Evolutionary conservation across 2,888 invertebrate genomes (phyloP).

Genomic region (Smittia aterrima): DNA sequence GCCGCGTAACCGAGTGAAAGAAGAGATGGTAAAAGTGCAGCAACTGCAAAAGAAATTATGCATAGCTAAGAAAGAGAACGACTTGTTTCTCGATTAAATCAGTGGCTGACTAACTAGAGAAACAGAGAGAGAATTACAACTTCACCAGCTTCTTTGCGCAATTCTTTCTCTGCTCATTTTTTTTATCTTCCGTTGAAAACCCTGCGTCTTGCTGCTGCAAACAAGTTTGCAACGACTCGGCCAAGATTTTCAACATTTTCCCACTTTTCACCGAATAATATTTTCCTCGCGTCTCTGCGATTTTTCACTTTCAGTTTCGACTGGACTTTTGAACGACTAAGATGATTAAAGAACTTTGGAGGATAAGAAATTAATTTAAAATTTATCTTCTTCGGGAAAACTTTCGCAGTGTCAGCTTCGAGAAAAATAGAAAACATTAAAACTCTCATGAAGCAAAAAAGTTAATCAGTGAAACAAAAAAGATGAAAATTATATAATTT

Average conservation of each 20-base stretch:
- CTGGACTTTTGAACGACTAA: background rate
- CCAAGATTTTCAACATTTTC: conserved; percentile 20
- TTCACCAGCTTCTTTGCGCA: background rate
- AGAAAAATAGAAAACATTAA: too few species aligned
- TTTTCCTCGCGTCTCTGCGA: background rate
- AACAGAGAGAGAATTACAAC: too few species aligned
- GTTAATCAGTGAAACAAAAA: background rate
- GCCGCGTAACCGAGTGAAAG: background rate
- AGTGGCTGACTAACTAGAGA: background rate
- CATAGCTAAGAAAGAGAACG: background rate
- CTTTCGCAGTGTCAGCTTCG: background rate
- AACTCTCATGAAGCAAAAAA: too few species aligned
- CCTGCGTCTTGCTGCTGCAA: background rate
- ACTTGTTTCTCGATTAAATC: background rate
- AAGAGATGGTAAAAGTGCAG: conserved; percentile 20
- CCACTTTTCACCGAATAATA: conserved; percentile 24
- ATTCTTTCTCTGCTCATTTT: background rate
- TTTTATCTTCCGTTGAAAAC: too few species aligned
- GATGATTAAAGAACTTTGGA: background rate
- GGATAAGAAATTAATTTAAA: background rate
- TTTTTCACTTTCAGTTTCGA: background rate
- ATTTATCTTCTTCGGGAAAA: background rate
- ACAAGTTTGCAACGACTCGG: background rate
- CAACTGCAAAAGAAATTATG: conserved; percentile 24
- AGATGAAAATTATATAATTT: background rate